phyloP scores from a whole-genome alignment of 2,888 invertebrate genomes.

The Epirrita christyi region DNA sequence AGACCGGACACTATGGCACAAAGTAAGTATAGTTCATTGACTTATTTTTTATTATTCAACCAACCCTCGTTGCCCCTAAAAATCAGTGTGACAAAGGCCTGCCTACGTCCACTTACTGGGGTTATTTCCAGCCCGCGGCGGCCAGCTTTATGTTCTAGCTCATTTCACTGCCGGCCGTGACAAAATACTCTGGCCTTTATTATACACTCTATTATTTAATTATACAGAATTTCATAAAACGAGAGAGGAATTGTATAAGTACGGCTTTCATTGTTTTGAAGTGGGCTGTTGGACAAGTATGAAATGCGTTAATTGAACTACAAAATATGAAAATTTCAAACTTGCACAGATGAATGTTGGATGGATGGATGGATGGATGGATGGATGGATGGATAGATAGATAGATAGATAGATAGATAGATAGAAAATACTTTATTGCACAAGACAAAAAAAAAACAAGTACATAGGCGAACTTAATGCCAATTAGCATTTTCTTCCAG shows the following conservation, averaged over 20 bases:
- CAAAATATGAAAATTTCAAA: background rate
- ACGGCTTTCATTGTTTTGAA: conserved; percentile 20
- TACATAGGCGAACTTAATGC: too few species aligned
- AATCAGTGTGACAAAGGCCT: background rate
- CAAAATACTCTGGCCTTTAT: conserved; percentile 43
- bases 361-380: too few species aligned
- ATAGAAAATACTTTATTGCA: too few species aligned
- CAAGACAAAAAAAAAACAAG: too few species aligned
- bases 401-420: too few species aligned
- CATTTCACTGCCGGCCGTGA: conserved; percentile 48
- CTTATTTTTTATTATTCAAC: too few species aligned
- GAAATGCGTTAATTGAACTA: conserved; percentile 22
- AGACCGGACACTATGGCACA: too few species aligned
- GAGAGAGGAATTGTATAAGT: conserved; percentile 23
- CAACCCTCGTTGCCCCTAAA: too few species aligned
- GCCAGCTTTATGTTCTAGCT: conserved; percentile 49
- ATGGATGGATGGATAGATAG: too few species aligned
- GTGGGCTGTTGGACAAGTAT: conserved; percentile 23
- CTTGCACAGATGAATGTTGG: background rate
- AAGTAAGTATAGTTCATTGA: too few species aligned
- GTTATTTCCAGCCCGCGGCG: conserved; percentile 42
- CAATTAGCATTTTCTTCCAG: too few species aligned
- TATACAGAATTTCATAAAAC: conserved; percentile 32
- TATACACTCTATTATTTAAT: conserved; percentile 37
- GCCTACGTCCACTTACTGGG: conserved; percentile 8